Evolutionary conservation across 2,888 invertebrate genomes (phyloP).

Genomic region (Prenolepis imparis): DNA sequence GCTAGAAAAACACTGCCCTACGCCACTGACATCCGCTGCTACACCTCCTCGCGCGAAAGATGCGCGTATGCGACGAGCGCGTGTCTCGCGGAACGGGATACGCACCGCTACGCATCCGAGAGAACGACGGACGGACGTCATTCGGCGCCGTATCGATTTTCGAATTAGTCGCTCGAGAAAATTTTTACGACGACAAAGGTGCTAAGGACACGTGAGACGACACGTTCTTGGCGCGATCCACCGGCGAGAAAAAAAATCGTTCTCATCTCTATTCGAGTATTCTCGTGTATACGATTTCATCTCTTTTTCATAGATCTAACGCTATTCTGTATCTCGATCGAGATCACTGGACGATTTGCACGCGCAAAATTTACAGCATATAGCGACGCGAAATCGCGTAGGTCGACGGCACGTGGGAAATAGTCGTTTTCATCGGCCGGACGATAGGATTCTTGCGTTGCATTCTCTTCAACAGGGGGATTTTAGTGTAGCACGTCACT

Average conservation of each 20-base stretch:
- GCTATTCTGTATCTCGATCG: neutral
- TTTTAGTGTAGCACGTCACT: constrained; percentile 29
- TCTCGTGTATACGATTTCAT: neutral
- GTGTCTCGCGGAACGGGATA: constrained; percentile 48
- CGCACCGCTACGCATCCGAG: constrained; percentile 35
- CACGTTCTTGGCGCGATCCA: constrained; percentile 12
- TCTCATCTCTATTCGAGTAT: neutral
- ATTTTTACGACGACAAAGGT: neutral
- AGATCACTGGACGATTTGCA: neutral
- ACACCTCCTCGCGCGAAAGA: constrained; percentile 1
- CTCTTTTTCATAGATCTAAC: neutral
- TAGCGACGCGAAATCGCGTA: constrained; percentile 17
- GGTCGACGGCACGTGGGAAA: constrained; percentile 28
- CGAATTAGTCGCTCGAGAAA: constrained; percentile 40
- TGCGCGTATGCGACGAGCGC: constrained; percentile 20
- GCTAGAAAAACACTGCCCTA: constrained; percentile 12
- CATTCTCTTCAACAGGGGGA: neutral
- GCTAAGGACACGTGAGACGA: neutral
- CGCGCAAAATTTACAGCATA: constrained; percentile 20
- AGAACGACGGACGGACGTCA: constrained; percentile 15
- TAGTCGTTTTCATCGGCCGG: constrained; percentile 4
- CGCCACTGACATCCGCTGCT: constrained; percentile 32
- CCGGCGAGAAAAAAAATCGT: neutral
- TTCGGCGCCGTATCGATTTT: constrained; percentile 47
- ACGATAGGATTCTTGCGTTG: neutral